phyloP scores from a whole-genome alignment of 2,797 vertebrate genomes.

The Enteromius fasciolatus region DNA sequence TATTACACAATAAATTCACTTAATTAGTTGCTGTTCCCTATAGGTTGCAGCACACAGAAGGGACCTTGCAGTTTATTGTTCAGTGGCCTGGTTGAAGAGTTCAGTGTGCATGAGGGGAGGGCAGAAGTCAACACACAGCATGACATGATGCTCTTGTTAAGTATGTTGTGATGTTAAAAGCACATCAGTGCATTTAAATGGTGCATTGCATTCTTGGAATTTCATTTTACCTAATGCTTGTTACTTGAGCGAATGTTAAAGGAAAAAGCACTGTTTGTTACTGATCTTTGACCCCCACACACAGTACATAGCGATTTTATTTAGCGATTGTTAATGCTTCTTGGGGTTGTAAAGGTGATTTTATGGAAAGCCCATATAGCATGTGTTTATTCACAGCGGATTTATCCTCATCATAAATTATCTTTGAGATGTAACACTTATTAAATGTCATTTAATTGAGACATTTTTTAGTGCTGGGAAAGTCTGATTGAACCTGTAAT shows the following conservation, averaged over 20 bases:
- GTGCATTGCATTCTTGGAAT: neutral
- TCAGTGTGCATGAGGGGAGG: slow-evolving; percentile 19
- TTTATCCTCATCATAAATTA: neutral
- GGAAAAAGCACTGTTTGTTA: slow-evolving; percentile 3
- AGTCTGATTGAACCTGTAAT: slow-evolving; percentile 30
- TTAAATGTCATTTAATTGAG: slow-evolving; percentile 37
- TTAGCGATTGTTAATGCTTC: neutral
- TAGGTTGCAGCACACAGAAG: slow-evolving; percentile 32
- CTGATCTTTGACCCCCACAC: slow-evolving; percentile 17
- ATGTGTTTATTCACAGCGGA: neutral
- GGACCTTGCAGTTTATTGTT: slow-evolving; percentile 11
- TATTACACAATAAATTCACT: slow-evolving; percentile 66
- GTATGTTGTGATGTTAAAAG: slow-evolving; percentile 17
- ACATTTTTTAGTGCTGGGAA: slow-evolving; percentile 20
- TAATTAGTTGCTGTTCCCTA: slow-evolving; percentile 57
- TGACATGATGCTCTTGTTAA: neutral
- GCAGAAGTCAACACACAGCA: neutral
- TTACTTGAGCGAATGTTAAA: neutral
- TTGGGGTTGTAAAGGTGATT: slow-evolving; percentile 1
- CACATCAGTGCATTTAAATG: slow-evolving; percentile 19
- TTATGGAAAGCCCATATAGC: neutral
- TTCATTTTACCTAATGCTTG: neutral
- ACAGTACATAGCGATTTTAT: neutral
- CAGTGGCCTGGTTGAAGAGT: slow-evolving; percentile 24
- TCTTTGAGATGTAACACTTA: slow-evolving; percentile 22